Evolutionary conservation across 1,140 invertebrate genomes (phyloP), one percentile per base, ranked within the genome.

Genomic region (Ostrea denselamellosa): DNA sequence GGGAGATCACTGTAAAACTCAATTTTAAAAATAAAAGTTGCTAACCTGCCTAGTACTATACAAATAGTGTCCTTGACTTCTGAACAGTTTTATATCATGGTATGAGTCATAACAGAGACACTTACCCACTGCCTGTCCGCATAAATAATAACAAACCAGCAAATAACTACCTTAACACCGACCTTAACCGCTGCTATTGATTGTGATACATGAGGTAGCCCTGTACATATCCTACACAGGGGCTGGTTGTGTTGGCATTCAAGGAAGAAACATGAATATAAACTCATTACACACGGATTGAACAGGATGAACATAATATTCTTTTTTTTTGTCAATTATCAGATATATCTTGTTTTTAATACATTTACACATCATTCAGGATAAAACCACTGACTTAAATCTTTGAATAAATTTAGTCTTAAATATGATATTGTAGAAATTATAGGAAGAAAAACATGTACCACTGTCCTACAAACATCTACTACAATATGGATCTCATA

Each of bases 71-170:
- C 68, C 68, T 34, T 77, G 68, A 77, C 68, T 17, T 28, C 68
- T 28, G 68, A 62, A 77, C 68, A 77, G 25, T 77, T 12, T n/a
- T 77, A 34, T 28, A 77, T 77, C 68, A 77, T 77, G 25, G 25
- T 34, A 10, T 77, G 68, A 77, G 68, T 77, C 68, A 77, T 34
- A 77, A 14, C 28, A 77, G 68, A 62, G 58, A 62, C 58, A 62
- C 58, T 19, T 17, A 62, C 12, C 22, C 65, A 68, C 65, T 22
- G 62, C 14, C 9, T 77, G 68, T 22, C 68, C 68, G n/a, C 58
- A 25, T 77, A 77, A 77, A 77, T 77, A 77, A 77, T 17, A 77
- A 77, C 68, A 77, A 77, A 44, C 34, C 28, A 71, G 28, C 65
- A 71, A 71, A 25, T n/a, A n/a, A 44, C 68, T 25, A 28, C 68